A percentile compares a stretch with the other conserved stretches of the same genome.
phyloP scores from a whole-genome alignment of 2,888 invertebrate genomes.

The Notodonta ziczac region DNA sequence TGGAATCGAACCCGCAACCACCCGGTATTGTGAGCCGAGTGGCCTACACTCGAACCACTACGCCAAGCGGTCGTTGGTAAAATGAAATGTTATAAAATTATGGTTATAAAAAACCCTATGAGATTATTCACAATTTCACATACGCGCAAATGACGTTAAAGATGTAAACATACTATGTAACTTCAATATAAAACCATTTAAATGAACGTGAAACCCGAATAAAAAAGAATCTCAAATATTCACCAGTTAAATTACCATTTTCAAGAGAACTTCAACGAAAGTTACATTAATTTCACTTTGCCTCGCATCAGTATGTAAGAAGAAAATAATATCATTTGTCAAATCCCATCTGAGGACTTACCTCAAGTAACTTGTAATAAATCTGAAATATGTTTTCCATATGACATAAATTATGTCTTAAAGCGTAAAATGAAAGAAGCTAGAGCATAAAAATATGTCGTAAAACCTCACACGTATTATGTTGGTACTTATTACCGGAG shows the following conservation, averaged over 20 bases:
- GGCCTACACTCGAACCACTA: too few species aligned
- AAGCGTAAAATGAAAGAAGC: slow-evolving; percentile 60
- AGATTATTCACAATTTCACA: too few species aligned
- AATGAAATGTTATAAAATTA: too few species aligned
- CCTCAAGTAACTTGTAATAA: slow-evolving; percentile 43
- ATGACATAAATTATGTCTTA: slow-evolving; percentile 52
- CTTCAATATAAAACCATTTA: not conserved
- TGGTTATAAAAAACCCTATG: too few species aligned
- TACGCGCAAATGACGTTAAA: too few species aligned
- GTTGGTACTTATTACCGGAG: slow-evolving; percentile 53
- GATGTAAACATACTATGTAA: not conserved
- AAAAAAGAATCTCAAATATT: slow-evolving; percentile 3
- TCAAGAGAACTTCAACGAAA: slow-evolving; percentile 9
- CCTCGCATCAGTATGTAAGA: slow-evolving; percentile 24
- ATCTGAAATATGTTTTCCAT: slow-evolving; percentile 52
- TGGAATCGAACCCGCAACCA: too few species aligned
- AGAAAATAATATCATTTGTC: slow-evolving; percentile 42
- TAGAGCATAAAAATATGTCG: slow-evolving; percentile 58
- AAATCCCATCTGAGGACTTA: slow-evolving; percentile 39
- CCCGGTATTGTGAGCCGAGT: too few species aligned
- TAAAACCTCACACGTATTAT: slow-evolving; percentile 67
- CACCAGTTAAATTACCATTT: slow-evolving; percentile 6
- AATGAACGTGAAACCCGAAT: slow-evolving; percentile 1
- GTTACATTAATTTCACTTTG: slow-evolving; percentile 26
- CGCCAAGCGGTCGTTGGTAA: too few species aligned